Percentiles rank a stretch among this genome's conserved stretches.
Evolutionary conservation across 1,140 invertebrate genomes (phyloP).

Genomic region (Lepidostoma basale): DNA sequence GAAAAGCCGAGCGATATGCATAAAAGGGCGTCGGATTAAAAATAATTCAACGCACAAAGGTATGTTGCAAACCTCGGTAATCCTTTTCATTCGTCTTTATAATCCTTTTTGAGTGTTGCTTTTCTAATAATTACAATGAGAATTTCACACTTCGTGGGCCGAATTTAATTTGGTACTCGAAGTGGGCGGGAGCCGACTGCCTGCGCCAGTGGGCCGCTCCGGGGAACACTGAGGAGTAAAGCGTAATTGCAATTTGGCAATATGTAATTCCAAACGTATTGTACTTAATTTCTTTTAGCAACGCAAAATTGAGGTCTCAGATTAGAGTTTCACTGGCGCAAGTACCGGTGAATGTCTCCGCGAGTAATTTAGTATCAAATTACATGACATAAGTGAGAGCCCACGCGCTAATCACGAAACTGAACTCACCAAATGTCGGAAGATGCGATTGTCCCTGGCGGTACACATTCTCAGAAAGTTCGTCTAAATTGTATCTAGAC

Average conservation of each 20-base stretch:
- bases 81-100: no score
- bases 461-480: not conserved
- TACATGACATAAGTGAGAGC: slow-evolving; percentile 13
- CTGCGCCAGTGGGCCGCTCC: not conserved
- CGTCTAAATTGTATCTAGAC: not conserved
- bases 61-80: slow-evolving; percentile 13
- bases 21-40: no score
- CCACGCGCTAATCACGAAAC: not conserved
- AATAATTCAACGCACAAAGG: not conserved
- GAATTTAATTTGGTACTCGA: slow-evolving; percentile 15
- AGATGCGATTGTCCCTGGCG: not conserved
- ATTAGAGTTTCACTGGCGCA: slow-evolving; percentile 4
- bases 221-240: slow-evolving; percentile 8
- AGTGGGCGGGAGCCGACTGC: not conserved
- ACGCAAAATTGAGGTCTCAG: not conserved
- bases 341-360: not conserved
- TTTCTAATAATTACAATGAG: slow-evolving; percentile 19
- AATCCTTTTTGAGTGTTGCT: slow-evolving; percentile 11
- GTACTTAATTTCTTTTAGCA: slow-evolving; percentile 16
- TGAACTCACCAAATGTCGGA: not conserved
- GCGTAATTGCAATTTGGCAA: slow-evolving; percentile 25
- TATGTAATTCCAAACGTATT: slow-evolving; percentile 24
- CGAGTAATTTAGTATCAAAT: slow-evolving; percentile 9
- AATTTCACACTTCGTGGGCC: slow-evolving; percentile 14
- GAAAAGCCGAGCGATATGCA: no score